Evolutionary conservation across 2,888 invertebrate genomes (phyloP).

Genomic region (Lathronympha strigana): DNA sequence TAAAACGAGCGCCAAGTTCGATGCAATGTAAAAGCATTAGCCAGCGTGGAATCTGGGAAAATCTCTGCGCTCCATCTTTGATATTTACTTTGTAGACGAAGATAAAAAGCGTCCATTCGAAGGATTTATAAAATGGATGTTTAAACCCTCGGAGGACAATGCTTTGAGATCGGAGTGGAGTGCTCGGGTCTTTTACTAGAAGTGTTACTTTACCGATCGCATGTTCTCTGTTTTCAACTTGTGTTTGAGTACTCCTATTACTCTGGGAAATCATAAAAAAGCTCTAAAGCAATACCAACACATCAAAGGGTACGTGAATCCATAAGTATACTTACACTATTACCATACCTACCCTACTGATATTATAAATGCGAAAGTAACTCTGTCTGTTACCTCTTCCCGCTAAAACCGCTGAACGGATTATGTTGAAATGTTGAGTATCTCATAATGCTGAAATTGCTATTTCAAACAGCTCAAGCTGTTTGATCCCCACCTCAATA

Average conservation of each 20-base stretch:
- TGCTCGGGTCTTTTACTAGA: slow-evolving; percentile 11
- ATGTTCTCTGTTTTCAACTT: background rate
- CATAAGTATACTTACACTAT: no score
- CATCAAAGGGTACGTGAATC: no score
- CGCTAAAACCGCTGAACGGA: no score
- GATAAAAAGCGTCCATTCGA: slow-evolving; percentile 62
- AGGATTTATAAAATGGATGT: slow-evolving; percentile 62
- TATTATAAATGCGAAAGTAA: no score
- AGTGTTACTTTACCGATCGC: background rate
- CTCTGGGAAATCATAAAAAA: background rate
- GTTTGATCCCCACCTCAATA: no score
- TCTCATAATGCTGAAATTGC: no score
- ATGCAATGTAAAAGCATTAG: slow-evolving; percentile 40
- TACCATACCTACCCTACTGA: no score
- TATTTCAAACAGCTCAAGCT: no score
- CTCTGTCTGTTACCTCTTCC: no score
- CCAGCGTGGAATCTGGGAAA: slow-evolving; percentile 33
- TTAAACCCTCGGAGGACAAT: slow-evolving; percentile 55
- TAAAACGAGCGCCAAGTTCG: slow-evolving; percentile 30
- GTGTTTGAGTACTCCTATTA: background rate
- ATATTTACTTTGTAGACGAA: slow-evolving; percentile 64
- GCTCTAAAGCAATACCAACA: background rate
- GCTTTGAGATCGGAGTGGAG: slow-evolving; percentile 43
- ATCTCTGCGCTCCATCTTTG: slow-evolving; percentile 47
- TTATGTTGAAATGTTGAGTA: no score